phyloP scores from a whole-genome alignment of 2,113 vertebrate species.

The Odobenus rosmarus region DNA sequence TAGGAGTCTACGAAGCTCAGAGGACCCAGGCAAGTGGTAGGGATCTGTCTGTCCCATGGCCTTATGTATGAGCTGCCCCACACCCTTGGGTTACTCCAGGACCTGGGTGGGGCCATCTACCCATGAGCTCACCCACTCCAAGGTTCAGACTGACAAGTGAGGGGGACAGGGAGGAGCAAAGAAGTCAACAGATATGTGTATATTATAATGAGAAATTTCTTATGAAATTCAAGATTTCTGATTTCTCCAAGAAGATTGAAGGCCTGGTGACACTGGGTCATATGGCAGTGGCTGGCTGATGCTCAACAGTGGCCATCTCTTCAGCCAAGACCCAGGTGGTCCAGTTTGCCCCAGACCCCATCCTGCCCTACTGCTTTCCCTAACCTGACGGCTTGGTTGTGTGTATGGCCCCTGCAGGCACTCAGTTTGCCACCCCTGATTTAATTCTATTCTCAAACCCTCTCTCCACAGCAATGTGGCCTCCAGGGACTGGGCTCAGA shows the following conservation, averaged over 20 bases:
- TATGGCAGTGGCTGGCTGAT: background rate
- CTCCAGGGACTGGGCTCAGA: background rate
- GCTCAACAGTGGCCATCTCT: background rate
- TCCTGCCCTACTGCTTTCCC: background rate
- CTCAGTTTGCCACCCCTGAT: background rate
- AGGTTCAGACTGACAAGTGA: background rate
- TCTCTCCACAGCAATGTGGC: background rate
- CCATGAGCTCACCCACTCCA: background rate
- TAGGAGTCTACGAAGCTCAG: background rate
- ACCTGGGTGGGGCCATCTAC: too few relatives aligned
- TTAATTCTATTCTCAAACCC: background rate
- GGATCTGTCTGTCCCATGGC: background rate
- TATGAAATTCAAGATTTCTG: background rate
- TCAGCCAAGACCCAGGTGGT: background rate
- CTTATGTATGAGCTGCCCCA: background rate
- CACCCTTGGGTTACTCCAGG: background rate
- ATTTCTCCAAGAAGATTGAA: background rate
- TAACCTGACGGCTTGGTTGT: rapidly evolving
- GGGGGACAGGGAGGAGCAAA: background rate
- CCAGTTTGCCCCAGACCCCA: background rate
- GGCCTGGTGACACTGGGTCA: too few relatives aligned
- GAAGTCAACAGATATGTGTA: background rate
- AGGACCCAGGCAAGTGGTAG: too few relatives aligned
- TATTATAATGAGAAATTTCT: background rate
- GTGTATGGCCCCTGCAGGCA: background rate